Percentiles rank a stretch among this genome's conserved stretches.
Evolutionary conservation across 2,888 invertebrate genomes (phyloP).

Genomic region (Julus scandinavius): DNA sequence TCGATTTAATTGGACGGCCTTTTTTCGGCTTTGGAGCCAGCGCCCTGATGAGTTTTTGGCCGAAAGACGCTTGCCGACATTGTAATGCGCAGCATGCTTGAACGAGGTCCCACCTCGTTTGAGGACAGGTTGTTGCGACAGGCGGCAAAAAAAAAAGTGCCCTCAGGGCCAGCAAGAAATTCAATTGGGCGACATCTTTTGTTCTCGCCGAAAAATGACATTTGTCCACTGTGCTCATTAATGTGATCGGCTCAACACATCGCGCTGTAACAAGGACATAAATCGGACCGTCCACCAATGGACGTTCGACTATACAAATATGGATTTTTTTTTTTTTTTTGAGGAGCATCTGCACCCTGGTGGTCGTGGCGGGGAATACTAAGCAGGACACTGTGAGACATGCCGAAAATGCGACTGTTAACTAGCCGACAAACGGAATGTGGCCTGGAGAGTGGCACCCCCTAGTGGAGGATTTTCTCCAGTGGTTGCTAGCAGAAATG

Average conservation of each 20-base stretch:
- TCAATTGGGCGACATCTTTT: conserved; percentile 26
- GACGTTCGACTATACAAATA: neutral
- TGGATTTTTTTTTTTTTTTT: neutral
- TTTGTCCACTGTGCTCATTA: conserved; percentile 16
- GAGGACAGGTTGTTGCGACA: conserved; percentile 37
- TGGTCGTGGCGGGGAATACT: neutral
- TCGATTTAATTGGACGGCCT: conserved; percentile 14
- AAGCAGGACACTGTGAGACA: neutral
- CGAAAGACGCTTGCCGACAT: neutral
- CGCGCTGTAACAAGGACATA: conserved; percentile 15
- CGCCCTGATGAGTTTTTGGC: neutral
- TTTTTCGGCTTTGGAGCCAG: neutral
- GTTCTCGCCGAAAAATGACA: conserved; percentile 38
- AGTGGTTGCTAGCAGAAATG: too few relatives aligned
- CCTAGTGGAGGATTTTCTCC: neutral
- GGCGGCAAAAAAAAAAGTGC: neutral
- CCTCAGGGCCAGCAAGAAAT: conserved; percentile 3
- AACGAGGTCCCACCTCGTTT: conserved; percentile 16
- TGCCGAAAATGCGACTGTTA: neutral
- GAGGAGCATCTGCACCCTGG: neutral
- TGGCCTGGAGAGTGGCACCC: too few relatives aligned
- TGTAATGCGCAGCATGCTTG: conserved; percentile 1
- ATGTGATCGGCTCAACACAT: conserved; percentile 34
- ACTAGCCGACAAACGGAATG: neutral
- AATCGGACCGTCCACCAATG: conserved; percentile 20